Conservation (phyloP, 2,888 invertebrate species). For the Julus scandinavius region DNA sequence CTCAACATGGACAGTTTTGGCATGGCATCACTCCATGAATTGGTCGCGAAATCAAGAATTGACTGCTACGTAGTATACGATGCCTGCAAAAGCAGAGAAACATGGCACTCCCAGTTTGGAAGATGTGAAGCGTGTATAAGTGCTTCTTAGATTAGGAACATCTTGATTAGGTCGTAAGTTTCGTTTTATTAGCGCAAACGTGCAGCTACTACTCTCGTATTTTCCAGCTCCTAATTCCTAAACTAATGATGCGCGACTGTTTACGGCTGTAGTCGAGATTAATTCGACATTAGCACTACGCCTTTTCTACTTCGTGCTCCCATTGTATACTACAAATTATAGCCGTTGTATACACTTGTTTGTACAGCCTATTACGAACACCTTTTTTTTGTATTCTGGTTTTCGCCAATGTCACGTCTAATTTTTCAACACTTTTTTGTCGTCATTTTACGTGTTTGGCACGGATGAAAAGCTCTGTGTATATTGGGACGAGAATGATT, state of each 20-base stretch:
- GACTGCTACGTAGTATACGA: too few relatives aligned
- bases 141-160: constrained; percentile 30
- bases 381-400: not conserved
- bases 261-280: not conserved
- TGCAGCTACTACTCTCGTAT: not conserved
- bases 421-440: not conserved
- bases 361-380: not conserved
- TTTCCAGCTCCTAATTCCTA: not conserved
- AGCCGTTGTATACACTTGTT: not conserved
- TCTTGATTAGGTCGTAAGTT: constrained; percentile 17
- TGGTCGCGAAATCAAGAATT: too few relatives aligned
- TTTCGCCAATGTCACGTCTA: not conserved
- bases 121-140: not conserved
- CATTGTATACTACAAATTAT: not conserved
- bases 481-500: too few relatives aligned
- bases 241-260: not conserved
- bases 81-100: too few relatives aligned
- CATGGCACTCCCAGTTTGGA: not conserved
- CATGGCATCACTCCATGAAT: too few relatives aligned
- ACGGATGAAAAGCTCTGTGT: not conserved
- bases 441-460: not conserved
- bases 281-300: not conserved
- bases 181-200: not conserved
- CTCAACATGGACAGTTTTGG: too few relatives aligned
- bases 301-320: not conserved